Base-by-base conservation (phyloP, 2,888 invertebrate species). In the Drosophila phalerata region DNA sequence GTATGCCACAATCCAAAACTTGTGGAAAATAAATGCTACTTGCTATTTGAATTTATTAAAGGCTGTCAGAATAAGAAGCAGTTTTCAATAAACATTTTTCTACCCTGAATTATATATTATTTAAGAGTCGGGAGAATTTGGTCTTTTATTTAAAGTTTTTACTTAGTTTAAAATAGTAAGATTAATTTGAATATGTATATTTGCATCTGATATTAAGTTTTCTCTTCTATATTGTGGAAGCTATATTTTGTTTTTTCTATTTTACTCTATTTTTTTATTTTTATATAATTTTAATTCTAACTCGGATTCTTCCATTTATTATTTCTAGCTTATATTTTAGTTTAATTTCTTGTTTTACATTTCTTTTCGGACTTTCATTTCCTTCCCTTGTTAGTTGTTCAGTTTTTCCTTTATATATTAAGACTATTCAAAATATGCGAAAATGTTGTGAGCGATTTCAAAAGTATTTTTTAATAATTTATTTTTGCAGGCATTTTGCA, bases 401-500 rank as follows among this genome's bases (percentile, higher is more conserved):
- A 25, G 8, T 32, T 15, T 6, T 3, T 19, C 3, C 17, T 13
- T 4, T 13, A 19, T 3, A 52, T 9, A 5, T 52, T 38, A 2
- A 1, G 3, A 15, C 1, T 8, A 74, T 65, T 19, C 13, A 10
- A 38, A 70, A 56, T 55, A 62, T 70, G 53, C 30, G 9, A 28
- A 17, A 38, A 56, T 19, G 9, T 3, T 37, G 4, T 1, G 10
- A 34, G 22, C 40, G 9, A 11, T n/a, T 47, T 43, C 17, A 5
- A 19, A 57, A 57, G 56, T 56, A 49, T 52, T 58, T 56, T 62
- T 48, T 10, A 22, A 63, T 47, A 47, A 55, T 58, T 52, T 58
- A 51, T 75, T 75, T 49, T 32, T 15, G 28, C 15, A 43, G 57
- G 25, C 43, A 73, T 69, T 52, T 37, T 2, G 38, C 48, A 49